Percentiles rank a stretch among this genome's conserved stretches.
Evolutionary conservation across 2,113 vertebrate species (phyloP).

Genomic region (Myrmophylax atrothorax): DNA sequence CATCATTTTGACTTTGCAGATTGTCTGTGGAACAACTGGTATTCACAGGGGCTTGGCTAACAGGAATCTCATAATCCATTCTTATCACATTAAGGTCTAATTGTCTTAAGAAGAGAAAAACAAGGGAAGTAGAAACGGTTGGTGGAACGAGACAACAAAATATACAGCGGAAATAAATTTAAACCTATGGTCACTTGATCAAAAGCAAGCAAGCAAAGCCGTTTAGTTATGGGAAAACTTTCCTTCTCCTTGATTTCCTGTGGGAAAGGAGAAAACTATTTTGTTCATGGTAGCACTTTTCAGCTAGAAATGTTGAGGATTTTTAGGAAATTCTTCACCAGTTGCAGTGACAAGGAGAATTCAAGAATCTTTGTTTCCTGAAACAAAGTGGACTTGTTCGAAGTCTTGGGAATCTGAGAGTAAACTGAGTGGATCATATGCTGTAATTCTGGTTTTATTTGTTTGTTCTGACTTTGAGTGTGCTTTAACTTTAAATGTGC

Average conservation of each 20-base stretch:
- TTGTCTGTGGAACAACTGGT: background rate
- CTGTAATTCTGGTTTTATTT: background rate
- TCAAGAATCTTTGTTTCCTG: slow-evolving; percentile 33
- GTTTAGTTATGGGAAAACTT: slow-evolving; percentile 50
- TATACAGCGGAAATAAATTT: background rate
- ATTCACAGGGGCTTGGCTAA: background rate
- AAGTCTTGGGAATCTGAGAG: slow-evolving; percentile 46
- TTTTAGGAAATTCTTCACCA: slow-evolving; percentile 21
- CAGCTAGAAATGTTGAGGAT: background rate
- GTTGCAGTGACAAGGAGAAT: background rate
- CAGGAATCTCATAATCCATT: background rate
- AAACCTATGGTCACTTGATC: background rate
- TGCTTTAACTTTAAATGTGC: slow-evolving; percentile 29
- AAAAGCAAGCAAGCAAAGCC: slow-evolving; percentile 15
- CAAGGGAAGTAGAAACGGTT: background rate
- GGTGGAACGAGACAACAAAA: background rate
- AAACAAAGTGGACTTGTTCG: slow-evolving; percentile 50
- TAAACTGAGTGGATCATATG: background rate
- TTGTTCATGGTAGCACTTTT: background rate
- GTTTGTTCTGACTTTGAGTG: slow-evolving; percentile 45
- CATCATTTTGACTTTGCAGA: background rate
- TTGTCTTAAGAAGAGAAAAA: background rate
- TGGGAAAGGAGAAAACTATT: slow-evolving; percentile 48
- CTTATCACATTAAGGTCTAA: background rate
- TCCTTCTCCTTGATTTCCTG: slow-evolving; percentile 39